These are phyloP conservation scores for Brachypodius melanocephalos DNA, from an alignment of 2,113 vertebrate genomes.

Conservation along the genomic window DNA sequence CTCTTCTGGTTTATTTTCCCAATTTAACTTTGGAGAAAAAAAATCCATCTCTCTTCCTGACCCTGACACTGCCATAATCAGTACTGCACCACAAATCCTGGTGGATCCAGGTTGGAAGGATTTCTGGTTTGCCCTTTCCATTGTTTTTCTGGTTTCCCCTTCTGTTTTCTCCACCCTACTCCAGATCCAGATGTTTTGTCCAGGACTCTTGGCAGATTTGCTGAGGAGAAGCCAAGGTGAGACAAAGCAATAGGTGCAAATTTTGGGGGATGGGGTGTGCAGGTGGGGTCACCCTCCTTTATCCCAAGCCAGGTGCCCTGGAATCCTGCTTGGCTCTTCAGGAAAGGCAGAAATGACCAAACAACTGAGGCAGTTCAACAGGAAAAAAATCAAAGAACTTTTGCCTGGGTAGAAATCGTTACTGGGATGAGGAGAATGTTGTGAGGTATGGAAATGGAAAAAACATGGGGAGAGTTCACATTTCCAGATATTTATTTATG, in stretches of 20 bases:
- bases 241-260: not conserved
- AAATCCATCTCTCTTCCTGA: not conserved
- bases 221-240: not conserved
- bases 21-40: not conserved
- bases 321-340: not conserved
- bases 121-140: not conserved
- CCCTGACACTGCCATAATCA: not conserved
- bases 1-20: not conserved
- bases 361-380: not conserved
- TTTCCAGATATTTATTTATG: not conserved
- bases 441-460: not conserved
- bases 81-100: fast-evolving
- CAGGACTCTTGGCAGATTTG: not conserved
- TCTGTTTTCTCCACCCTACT: not conserved
- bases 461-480: not conserved
- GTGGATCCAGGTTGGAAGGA: not conserved
- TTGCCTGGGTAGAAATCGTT: not conserved
- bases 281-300: fast-evolving
- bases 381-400: not conserved
- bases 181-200: not conserved
- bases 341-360: not conserved
- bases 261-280: fast-evolving
- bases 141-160: not conserved
- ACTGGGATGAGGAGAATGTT: not conserved
- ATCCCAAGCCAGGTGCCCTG: not conserved